A percentile compares a stretch with the other conserved stretches of the same genome.
Conservation (phyloP, 2,797 vertebrate species). For the Notamacropus eugenii region DNA sequence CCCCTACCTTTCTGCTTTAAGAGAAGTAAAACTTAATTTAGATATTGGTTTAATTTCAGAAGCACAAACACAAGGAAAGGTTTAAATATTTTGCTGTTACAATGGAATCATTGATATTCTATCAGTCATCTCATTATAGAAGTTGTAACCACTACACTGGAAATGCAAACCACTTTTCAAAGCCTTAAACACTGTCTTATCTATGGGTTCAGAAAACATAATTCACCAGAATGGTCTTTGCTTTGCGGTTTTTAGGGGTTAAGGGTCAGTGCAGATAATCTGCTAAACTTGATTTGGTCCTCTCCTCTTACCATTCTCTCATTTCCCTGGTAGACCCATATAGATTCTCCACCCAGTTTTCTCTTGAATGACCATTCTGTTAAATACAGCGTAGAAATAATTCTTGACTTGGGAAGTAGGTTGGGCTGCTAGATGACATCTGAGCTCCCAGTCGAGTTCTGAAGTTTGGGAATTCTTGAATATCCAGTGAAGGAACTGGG, state of each 20-base stretch:
- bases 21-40: not conserved
- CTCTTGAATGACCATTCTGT: not conserved
- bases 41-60: not conserved
- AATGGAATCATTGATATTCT: not conserved
- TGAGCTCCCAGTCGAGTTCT: not conserved
- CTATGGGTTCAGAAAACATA: not conserved
- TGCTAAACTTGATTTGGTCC: not conserved
- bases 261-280: not conserved
- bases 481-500: not conserved
- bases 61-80: not conserved
- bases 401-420: not conserved
- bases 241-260: not conserved
- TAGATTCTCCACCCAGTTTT: not conserved
- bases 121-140: not conserved
- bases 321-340: not conserved
- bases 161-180: not conserved
- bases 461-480: fast-evolving
- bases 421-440: not conserved
- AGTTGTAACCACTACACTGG: not conserved
- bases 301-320: not conserved
- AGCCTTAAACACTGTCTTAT: not conserved
- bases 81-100: not conserved
- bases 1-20: not conserved
- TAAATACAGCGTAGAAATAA: not conserved
- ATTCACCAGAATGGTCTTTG: not conserved